A percentile compares a stretch with the other conserved stretches of the same genome.
Conservation (phyloP, 2,888 invertebrate species). For the Odiellus spinosus region DNA sequence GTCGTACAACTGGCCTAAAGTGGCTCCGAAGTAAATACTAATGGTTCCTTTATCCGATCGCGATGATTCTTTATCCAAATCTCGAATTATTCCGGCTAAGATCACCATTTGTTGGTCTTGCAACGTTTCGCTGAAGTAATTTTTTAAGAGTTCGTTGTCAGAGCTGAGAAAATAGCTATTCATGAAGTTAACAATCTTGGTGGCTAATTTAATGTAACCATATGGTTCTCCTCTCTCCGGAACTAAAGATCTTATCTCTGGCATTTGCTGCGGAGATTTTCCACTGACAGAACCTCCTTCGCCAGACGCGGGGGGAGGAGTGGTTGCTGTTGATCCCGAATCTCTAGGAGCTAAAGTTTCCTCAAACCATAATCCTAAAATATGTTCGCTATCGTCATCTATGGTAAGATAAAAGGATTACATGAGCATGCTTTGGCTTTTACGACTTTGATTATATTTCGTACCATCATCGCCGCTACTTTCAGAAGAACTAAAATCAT, state of each 20-base stretch:
- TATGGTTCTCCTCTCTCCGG: conserved; percentile 63
- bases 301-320: conserved; percentile 17
- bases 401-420: conserved; percentile 7
- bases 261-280: conserved; percentile 24
- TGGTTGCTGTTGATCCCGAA: conserved; percentile 15
- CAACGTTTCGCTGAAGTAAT: conserved; percentile 21
- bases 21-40: conserved; percentile 53
- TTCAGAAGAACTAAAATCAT: conserved; percentile 73
- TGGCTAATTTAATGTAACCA: conserved; percentile 67
- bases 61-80: conserved; percentile 76
- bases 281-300: conserved; percentile 8
- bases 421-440: background rate
- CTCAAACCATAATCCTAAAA: conserved; percentile 85
- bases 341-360: conserved; percentile 60
- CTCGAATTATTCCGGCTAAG: conserved; percentile 63
- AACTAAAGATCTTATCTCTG: conserved; percentile 39
- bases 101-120: conserved; percentile 75
- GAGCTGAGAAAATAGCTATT: conserved; percentile 62
- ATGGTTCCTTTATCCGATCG: conserved; percentile 64
- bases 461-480: conserved; percentile 58
- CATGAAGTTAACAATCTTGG: conserved; percentile 69
- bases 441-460: too few relatives aligned
- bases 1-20: conserved; percentile 43
- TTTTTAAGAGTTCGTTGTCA: conserved; percentile 28
- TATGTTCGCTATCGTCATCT: conserved; percentile 47